Conservation (phyloP, 2,888 invertebrate species). For the Choreutis nemorana region DNA sequence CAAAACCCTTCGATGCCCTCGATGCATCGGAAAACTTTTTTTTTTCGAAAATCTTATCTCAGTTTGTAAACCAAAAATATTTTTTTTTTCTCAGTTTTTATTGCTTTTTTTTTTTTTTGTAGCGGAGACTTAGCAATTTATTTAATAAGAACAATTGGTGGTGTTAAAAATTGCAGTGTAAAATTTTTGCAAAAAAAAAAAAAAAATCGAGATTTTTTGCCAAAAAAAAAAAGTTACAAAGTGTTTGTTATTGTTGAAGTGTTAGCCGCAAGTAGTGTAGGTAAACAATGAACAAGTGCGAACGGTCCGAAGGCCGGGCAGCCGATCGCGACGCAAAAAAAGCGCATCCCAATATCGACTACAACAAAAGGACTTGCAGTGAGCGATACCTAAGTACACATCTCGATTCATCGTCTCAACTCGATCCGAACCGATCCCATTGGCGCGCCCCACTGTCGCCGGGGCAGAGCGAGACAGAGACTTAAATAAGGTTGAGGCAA, state of each 20-base stretch:
- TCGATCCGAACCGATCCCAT: slow-evolving; percentile 64
- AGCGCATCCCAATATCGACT: slow-evolving; percentile 67
- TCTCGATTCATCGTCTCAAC: slow-evolving; percentile 67
- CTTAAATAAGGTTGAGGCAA: slow-evolving; percentile 24
- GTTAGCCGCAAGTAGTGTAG: slow-evolving; percentile 16
- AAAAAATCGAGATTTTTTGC: slow-evolving; percentile 2
- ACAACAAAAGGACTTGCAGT: slow-evolving; percentile 65
- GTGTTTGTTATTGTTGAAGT: slow-evolving; percentile 21
- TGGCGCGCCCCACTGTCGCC: slow-evolving; percentile 65
- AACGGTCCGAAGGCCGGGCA: slow-evolving; percentile 32
- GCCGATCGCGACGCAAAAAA: slow-evolving; percentile 56
- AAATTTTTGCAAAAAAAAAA: no score
- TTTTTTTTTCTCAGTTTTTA: no score
- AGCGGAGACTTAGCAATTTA: no score
- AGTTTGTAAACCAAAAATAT: no score
- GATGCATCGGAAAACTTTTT: no score
- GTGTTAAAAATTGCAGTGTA: no score
- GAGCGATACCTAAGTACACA: slow-evolving; percentile 67
- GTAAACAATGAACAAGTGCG: slow-evolving; percentile 30
- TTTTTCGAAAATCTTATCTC: no score
- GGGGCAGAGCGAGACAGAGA: slow-evolving; percentile 41
- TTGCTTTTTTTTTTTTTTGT: no score
- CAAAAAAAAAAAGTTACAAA: slow-evolving; percentile 9
- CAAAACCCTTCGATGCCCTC: no score
- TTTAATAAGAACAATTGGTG: no score